phyloP scores from a whole-genome alignment of 2,797 vertebrate genomes.

The Enteromius fasciolatus region DNA sequence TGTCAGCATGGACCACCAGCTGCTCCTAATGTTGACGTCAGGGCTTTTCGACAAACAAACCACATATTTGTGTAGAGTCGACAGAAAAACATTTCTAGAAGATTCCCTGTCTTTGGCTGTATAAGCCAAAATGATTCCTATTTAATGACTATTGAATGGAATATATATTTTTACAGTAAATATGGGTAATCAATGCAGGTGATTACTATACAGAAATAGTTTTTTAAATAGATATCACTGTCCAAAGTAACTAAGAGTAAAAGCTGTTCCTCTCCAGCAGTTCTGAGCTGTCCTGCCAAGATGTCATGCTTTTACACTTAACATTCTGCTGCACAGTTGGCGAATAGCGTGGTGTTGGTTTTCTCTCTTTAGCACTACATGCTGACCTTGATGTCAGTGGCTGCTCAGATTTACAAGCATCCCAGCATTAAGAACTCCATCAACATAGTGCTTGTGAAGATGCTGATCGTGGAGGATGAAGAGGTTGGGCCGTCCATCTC shows the following conservation, averaged over 20 bases:
- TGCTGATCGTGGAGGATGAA: slow-evolving; percentile 87
- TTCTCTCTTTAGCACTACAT: slow-evolving; percentile 83
- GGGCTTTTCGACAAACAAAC: slow-evolving; percentile 14
- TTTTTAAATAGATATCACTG: neutral
- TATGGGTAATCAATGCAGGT: neutral
- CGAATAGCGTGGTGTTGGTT: neutral
- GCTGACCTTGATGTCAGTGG: slow-evolving; percentile 90
- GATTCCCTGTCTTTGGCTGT: neutral
- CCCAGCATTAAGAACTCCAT: slow-evolving; percentile 93
- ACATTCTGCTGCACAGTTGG: slow-evolving; percentile 9
- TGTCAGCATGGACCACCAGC: neutral
- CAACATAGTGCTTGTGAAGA: slow-evolving; percentile 89
- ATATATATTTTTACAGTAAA: neutral
- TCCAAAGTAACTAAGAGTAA: neutral
- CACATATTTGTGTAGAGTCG: neutral
- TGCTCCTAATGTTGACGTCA: slow-evolving; percentile 12
- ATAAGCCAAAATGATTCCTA: neutral
- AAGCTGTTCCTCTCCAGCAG: neutral
- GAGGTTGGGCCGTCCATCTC: slow-evolving; percentile 84
- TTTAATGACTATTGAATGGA: neutral
- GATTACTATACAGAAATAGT: neutral
- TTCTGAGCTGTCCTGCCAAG: slow-evolving; percentile 7
- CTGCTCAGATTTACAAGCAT: slow-evolving; percentile 90
- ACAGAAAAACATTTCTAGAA: neutral
- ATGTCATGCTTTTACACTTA: slow-evolving; percentile 5